A percentile compares a stretch with the other conserved stretches of the same genome.
Conservation (phyloP, 2,797 vertebrate genomes). For the Yasuhikotakia modesta region DNA sequence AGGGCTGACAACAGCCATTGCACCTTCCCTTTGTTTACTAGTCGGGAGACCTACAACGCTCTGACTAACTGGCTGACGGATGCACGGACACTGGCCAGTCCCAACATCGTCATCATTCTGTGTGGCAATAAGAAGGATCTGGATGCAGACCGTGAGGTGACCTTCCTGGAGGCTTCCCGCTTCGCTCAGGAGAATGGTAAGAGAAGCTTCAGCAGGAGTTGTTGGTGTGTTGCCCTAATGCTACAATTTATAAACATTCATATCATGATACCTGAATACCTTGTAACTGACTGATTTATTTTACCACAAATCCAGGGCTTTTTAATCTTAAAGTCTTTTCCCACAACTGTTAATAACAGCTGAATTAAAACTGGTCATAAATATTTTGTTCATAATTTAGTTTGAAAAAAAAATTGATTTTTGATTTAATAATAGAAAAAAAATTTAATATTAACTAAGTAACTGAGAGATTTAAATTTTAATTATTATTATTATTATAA, state of each 20-base stretch:
- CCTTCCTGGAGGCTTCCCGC: slow-evolving; percentile 91
- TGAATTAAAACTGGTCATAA: too few relatives aligned
- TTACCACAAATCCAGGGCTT: too few relatives aligned
- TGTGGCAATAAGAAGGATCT: slow-evolving; percentile 3
- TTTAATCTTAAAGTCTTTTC: neutral
- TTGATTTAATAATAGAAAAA: too few relatives aligned
- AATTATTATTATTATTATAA: too few relatives aligned
- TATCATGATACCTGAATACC: neutral
- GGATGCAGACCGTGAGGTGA: slow-evolving; percentile 85
- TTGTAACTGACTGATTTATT: neutral
- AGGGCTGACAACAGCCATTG: neutral
- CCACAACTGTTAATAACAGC: neutral
- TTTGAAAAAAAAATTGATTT: too few relatives aligned
- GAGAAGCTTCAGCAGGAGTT: neutral
- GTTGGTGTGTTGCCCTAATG: neutral
- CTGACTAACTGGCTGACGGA: slow-evolving; percentile 12
- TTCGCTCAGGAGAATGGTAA: slow-evolving; percentile 96
- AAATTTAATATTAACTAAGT: too few relatives aligned
- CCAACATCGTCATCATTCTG: slow-evolving; percentile 3
- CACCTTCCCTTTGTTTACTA: neutral
- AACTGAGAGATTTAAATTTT: too few relatives aligned
- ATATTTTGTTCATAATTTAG: too few relatives aligned
- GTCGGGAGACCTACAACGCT: slow-evolving; percentile 4
- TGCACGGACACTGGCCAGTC: slow-evolving; percentile 3
- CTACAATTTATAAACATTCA: neutral